These are phyloP conservation scores for Misgurnus anguillicaudatus DNA, from an alignment of 2,113 vertebrate genomes.

Conservation along the genomic window DNA sequence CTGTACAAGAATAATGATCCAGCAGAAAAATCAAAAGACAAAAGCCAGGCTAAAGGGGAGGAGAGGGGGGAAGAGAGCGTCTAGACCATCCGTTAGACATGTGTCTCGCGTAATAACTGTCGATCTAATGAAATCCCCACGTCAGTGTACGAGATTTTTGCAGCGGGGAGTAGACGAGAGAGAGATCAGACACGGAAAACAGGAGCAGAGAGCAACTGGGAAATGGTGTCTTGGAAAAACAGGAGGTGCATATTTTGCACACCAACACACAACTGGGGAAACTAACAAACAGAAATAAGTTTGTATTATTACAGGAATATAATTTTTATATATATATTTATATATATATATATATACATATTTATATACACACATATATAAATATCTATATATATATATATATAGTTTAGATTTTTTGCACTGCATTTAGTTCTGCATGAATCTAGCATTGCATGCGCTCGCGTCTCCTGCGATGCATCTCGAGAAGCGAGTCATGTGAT, in stretches of 20 bases:
- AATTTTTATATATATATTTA: slow-evolving; percentile 65
- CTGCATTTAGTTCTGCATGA: slow-evolving; percentile 73
- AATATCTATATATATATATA: slow-evolving; percentile 64
- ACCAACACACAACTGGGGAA: slow-evolving; percentile 69
- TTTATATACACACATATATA: slow-evolving; percentile 58
- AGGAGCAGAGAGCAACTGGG: slow-evolving; percentile 24
- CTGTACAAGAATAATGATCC: slow-evolving; percentile 98
- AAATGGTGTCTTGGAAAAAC: slow-evolving; percentile 11
- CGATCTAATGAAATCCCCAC: slow-evolving; percentile 26
- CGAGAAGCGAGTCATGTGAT: slow-evolving; percentile 61
- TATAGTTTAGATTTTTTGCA: slow-evolving; percentile 74
- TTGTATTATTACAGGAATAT: slow-evolving; percentile 75
- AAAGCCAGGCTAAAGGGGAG: slow-evolving; percentile 69
- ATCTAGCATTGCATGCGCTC: slow-evolving; percentile 63
- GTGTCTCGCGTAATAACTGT: slow-evolving; percentile 1
- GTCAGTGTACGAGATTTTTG: slow-evolving; percentile 39
- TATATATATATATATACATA: slow-evolving; percentile 52
- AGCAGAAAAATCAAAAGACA: slow-evolving; percentile 89
- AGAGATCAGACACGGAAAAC: slow-evolving; percentile 34
- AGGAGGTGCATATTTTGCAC: slow-evolving; percentile 67
- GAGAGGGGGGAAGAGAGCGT: slow-evolving; percentile 44
- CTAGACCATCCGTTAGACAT: slow-evolving; percentile 23
- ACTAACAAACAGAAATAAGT: slow-evolving; percentile 70
- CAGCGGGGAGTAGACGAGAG: slow-evolving; percentile 16
- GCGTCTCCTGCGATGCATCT: slow-evolving; percentile 50